Conservation (phyloP, 2,797 vertebrate genomes). For the Eurystomus glaucurus region DNA sequence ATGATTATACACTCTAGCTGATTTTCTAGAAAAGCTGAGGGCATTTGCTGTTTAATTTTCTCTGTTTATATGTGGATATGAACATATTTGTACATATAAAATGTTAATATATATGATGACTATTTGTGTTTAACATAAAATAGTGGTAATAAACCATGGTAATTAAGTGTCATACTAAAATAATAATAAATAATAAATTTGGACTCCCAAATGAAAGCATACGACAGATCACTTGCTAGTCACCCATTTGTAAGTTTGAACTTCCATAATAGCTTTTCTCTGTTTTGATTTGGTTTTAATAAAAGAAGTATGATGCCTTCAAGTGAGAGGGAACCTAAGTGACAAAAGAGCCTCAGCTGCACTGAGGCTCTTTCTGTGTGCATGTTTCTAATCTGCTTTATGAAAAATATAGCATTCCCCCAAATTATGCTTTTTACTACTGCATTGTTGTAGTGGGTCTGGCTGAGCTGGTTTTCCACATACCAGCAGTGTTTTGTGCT, state of each 20-base stretch:
- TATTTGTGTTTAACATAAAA: neutral
- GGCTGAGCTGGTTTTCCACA: no score
- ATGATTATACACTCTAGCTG: neutral
- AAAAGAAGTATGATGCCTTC: neutral
- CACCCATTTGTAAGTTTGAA: neutral
- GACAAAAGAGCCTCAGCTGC: neutral
- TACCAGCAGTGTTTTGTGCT: no score
- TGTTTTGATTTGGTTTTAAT: neutral
- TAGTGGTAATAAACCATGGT: rapidly evolving
- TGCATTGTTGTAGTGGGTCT: no score
- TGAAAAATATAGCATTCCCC: neutral
- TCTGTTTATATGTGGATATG: neutral
- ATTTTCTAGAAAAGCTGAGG: neutral
- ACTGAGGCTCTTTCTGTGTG: no score
- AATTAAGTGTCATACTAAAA: neutral
- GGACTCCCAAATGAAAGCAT: neutral
- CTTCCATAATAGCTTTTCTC: neutral
- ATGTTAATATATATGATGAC: neutral
- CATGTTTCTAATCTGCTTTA: neutral
- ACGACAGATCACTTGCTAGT: neutral
- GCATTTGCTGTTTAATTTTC: neutral
- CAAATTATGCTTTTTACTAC: neutral
- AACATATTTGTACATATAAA: neutral
- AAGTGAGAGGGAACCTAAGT: neutral
- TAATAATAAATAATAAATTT: neutral